Conservation (phyloP, 2,113 vertebrate genomes). For the Ctenomys sociabilis region DNA sequence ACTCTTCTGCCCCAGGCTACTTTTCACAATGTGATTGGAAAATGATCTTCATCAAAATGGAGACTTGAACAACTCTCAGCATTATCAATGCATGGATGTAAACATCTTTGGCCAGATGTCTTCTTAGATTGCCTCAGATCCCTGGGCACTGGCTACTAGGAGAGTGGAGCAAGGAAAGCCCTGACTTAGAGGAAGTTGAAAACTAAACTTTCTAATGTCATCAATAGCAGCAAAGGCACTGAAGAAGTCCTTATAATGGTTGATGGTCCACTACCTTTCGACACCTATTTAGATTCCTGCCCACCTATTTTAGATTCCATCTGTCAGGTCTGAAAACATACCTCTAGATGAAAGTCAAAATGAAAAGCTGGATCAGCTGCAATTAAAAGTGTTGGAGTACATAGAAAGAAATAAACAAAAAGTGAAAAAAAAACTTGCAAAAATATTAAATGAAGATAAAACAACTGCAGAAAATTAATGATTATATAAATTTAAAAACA, state of each 20-base stretch:
- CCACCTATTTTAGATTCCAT: conserved; percentile 89
- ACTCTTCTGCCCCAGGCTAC: conserved; percentile 95
- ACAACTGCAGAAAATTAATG: conserved; percentile 89
- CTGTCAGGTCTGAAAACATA: conserved; percentile 94
- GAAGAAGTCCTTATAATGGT: conserved; percentile 98
- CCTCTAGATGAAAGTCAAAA: conserved; percentile 93
- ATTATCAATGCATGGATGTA: conserved; percentile 93
- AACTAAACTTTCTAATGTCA: conserved; percentile 94
- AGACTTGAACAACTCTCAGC: conserved; percentile 97
- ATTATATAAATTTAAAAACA: conserved; percentile 91
- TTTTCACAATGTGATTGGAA: conserved; percentile 94
- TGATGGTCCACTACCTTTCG: conserved; percentile 91
- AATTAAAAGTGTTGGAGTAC: conserved; percentile 90
- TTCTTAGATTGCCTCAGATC: conserved; percentile 95
- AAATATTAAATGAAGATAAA: conserved; percentile 91
- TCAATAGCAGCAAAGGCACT: conserved; percentile 97
- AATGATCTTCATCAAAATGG: conserved; percentile 96
- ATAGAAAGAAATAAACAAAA: conserved; percentile 95
- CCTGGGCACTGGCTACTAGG: conserved; percentile 92
- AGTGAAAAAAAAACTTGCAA: conserved; percentile 89
- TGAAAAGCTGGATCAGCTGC: conserved; percentile 93
- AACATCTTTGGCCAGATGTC: conserved; percentile 93
- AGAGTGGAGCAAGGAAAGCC: conserved; percentile 86
- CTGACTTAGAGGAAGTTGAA: conserved; percentile 93
- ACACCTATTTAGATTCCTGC: conserved; percentile 89